Conservation (phyloP, 2,888 invertebrate genomes). For the Thymelicus lineola region DNA sequence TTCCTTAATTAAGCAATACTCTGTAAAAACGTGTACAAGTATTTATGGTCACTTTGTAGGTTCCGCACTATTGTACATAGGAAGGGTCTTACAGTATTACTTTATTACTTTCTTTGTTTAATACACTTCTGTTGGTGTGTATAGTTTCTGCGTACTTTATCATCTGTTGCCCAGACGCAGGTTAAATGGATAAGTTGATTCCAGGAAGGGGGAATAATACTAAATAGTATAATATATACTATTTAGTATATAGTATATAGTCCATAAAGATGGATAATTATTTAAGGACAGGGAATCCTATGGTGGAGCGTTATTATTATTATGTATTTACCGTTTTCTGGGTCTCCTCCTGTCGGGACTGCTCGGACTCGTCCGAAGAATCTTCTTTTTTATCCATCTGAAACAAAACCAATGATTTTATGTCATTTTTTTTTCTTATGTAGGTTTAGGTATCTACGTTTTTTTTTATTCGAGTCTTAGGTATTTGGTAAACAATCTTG, state of each 20-base stretch:
- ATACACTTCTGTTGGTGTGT: background rate
- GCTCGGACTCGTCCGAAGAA: slow-evolving; percentile 29
- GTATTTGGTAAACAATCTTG: too few species aligned
- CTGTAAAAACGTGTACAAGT: background rate
- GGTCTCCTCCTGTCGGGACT: slow-evolving; percentile 19
- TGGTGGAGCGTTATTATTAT: too few species aligned
- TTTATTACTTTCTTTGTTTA: background rate
- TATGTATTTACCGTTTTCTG: slow-evolving; percentile 1
- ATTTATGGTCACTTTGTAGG: too few species aligned
- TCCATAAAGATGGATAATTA: too few species aligned
- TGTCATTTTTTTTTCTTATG: background rate
- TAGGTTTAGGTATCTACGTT: background rate
- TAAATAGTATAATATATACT: background rate
- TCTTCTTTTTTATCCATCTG: slow-evolving; percentile 20
- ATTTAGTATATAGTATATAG: too few species aligned
- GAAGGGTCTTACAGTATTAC: background rate
- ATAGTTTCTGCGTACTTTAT: background rate
- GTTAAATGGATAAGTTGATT: background rate
- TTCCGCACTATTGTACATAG: too few species aligned
- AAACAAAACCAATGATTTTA: background rate
- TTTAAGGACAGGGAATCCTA: too few species aligned
- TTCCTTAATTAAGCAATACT: background rate
- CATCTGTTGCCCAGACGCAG: background rate
- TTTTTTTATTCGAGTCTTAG: too few species aligned
- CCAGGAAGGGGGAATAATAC: background rate